Percentiles rank a stretch among this genome's conserved stretches.
phyloP scores from a whole-genome alignment of 2,113 vertebrate genomes.

The Brachyhypopomus gauderio region DNA sequence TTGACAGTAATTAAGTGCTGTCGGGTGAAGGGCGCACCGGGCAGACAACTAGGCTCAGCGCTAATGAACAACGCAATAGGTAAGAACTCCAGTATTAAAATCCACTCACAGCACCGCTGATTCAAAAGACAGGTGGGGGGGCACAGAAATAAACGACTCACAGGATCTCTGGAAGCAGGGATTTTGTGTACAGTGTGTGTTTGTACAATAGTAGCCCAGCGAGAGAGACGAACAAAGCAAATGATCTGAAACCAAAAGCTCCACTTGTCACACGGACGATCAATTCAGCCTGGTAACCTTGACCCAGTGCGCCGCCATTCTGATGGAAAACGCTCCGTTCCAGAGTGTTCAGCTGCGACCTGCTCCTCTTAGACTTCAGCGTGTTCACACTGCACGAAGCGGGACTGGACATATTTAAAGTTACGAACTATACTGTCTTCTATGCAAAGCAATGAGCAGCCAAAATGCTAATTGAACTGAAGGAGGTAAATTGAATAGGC shows the following conservation, averaged over 20 bases:
- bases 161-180: not conserved
- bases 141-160: not conserved
- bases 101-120: not conserved
- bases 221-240: conserved; percentile 1
- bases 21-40: not conserved
- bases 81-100: no score
- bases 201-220: conserved; percentile 8
- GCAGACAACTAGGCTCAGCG: not conserved
- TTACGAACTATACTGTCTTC: no score
- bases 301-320: not conserved
- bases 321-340: not conserved
- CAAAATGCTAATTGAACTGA: no score
- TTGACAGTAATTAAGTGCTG: conserved; percentile 47
- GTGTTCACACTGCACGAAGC: no score
- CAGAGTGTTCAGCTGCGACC: no score
- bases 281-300: not conserved
- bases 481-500: no score
- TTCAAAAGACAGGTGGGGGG: not conserved
- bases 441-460: no score
- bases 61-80: not conserved
- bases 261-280: not conserved
- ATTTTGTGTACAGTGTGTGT: not conserved
- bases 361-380: no score
- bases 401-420: no score
- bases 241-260: not conserved